Conservation (phyloP, 2,113 vertebrate species). For the Ancistrus triradiatus region DNA sequence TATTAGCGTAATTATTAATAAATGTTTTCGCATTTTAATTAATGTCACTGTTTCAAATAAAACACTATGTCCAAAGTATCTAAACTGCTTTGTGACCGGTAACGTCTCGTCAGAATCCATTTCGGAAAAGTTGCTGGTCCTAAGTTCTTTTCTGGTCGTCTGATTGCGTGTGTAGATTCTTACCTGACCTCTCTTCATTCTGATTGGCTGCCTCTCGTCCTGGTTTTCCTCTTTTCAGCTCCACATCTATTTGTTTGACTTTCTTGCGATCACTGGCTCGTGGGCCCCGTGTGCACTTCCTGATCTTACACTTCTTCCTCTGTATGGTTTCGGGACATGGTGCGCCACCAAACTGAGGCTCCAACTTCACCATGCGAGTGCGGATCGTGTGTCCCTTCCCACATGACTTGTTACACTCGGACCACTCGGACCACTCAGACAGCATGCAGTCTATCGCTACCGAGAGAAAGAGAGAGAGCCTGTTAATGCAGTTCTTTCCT, state of each 20-base stretch:
- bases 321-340: slow-evolving; percentile 88
- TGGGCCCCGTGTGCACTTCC: slow-evolving; percentile 81
- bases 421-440: slow-evolving; percentile 90
- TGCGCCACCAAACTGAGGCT: slow-evolving; percentile 84
- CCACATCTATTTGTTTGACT: slow-evolving; percentile 31
- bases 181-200: slow-evolving; percentile 29
- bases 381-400: slow-evolving; percentile 92
- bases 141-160: not conserved
- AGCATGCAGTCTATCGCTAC: slow-evolving; percentile 87
- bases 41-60: too few species aligned
- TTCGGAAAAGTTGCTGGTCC: too few species aligned
- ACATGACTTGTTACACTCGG: slow-evolving; percentile 91
- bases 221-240: slow-evolving; percentile 28
- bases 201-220: not conserved
- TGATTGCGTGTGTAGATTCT: not conserved
- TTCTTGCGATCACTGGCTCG: slow-evolving; percentile 64
- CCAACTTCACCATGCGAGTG: slow-evolving; percentile 86
- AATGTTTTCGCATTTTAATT: too few species aligned
- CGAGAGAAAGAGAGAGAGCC: not conserved
- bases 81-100: too few species aligned
- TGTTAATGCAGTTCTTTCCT: too few species aligned
- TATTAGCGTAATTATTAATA: not conserved
- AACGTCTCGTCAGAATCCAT: too few species aligned
- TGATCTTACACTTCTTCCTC: slow-evolving; percentile 84
- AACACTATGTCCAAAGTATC: too few species aligned